Evolutionary conservation across 2,797 vertebrate species (phyloP), one percentile per base, ranked within the genome.

Genomic region (Lutjanus campechanus): DNA sequence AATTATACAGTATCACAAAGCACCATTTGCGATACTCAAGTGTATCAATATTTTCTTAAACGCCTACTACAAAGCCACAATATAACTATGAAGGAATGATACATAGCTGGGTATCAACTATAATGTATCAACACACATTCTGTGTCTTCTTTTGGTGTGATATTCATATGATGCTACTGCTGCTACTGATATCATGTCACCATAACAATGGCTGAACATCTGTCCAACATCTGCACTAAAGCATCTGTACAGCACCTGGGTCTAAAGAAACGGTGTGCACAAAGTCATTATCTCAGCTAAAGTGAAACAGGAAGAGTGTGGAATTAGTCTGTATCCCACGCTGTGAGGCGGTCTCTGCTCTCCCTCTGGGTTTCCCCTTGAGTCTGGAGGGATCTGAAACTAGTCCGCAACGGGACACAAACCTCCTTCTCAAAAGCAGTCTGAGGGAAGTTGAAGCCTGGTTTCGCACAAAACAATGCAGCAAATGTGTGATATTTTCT

Each of bases 211-310:
- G 50, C 54, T 86, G 50, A 53, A 63, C 54, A 64, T 79, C 62
- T 72, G 59, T 5, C 36, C 9, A 72, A 76, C 63, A 81, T 76
- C 59, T 77, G 66, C 20, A 74, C n/a, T 17, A n/a, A 90, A 92
- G 95, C 96, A 96, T 95, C 92, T 95, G 93, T 76, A 79, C 43
- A 59, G 76, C 93, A 94, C 82, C 93, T 95, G 93, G 86, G 36
- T 53, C 16, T 75, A 62, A 44, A 61, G 75, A 84, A 87, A 77
- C 7, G 5, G 46, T 13, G 29, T 78, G 74, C 84, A 84, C 84
- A 88, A 93, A 93, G 86, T 85, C 83, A 88, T 88, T 82, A 89
- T 78, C 61, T 90, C 68, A 75, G 87, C 86, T 84, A 76, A 89
- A 94, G 87, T 72, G 82, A 84, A 91, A 92, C 85, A 92, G 91